Conservation (phyloP, 2,113 vertebrate species). For the Macrotus californicus region DNA sequence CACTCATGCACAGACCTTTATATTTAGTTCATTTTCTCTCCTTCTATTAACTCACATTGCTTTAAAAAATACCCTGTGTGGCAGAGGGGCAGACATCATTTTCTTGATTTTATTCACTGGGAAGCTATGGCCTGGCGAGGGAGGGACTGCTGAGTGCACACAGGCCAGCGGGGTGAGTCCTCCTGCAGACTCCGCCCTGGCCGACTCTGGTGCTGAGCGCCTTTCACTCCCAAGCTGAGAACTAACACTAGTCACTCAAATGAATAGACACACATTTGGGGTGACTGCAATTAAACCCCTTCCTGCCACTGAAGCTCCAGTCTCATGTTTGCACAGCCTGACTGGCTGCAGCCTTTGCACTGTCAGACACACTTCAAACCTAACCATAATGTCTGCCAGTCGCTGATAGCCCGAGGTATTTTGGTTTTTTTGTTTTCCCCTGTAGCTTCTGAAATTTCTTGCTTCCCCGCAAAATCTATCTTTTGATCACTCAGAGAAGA, state of each 20-base stretch:
- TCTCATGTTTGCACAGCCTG: neutral
- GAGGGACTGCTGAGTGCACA: neutral
- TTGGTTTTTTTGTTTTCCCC: neutral
- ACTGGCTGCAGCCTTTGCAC: neutral
- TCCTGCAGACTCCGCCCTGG: neutral
- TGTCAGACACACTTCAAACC: neutral
- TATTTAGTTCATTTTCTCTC: neutral
- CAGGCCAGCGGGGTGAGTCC: neutral
- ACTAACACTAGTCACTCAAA: neutral
- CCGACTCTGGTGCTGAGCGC: neutral
- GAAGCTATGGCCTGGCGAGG: neutral
- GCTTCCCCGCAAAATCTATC: neutral
- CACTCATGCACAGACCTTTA: neutral
- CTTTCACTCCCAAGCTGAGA: neutral
- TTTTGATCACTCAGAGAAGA: neutral
- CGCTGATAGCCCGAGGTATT: neutral
- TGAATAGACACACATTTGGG: neutral
- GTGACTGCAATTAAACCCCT: neutral
- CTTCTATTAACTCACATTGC: neutral
- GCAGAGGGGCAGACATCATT: neutral
- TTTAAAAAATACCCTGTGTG: neutral
- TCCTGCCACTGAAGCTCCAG: neutral
- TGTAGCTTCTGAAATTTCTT: neutral
- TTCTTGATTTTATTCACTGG: neutral
- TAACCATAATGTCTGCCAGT: neutral